Evolutionary conservation across 1,140 invertebrate genomes (phyloP), one percentile per base, ranked within the genome.

Genomic region (Planococcus citri): DNA sequence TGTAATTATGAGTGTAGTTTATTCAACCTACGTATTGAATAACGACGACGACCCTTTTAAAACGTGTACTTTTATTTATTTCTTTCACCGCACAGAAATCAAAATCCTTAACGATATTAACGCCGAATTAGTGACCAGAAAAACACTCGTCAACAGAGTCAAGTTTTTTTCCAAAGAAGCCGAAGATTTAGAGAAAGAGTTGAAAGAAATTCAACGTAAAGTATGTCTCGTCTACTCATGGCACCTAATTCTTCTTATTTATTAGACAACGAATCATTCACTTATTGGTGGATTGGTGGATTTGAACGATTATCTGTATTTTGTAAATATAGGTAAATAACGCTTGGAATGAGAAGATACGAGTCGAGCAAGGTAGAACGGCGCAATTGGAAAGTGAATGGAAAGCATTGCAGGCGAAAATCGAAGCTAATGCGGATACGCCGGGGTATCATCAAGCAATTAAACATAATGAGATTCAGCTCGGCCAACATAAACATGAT

Each of bases 261-360:
- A 60, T 60, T 22, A 22, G 20, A n/a, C 21, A n/a, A n/a, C n/a
- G n/a, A n/a, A n/a, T n/a, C n/a, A n/a, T n/a, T n/a, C n/a, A n/a
- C 37, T n/a, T 10, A 41, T 10, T 41, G n/a, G n/a, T n/a, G n/a
- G n/a, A n/a, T n/a, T n/a, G n/a, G n/a, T n/a, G n/a, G n/a, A n/a
- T n/a, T n/a, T n/a, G n/a, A n/a, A n/a, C 17, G 21, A 58, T 17
- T 58, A 20, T 17, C 17, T 58, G 51, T 4, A 25, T 58, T 64
- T 64, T 64, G n/a, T n/a, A n/a, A n/a, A n/a, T n/a, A 24, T 9
- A 64, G 60, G 60, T 64, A 27, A 64, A 64, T 64, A 64, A 27
- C 20, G 60, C 60, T 2, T 64, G 60, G 60, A 24, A 64, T 14
- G 60, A 64, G 25, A 64, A 64, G 24, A 27, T 64, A 3, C 21